Conservation (phyloP, 1,140 invertebrate genomes). For the Sipha flava region DNA sequence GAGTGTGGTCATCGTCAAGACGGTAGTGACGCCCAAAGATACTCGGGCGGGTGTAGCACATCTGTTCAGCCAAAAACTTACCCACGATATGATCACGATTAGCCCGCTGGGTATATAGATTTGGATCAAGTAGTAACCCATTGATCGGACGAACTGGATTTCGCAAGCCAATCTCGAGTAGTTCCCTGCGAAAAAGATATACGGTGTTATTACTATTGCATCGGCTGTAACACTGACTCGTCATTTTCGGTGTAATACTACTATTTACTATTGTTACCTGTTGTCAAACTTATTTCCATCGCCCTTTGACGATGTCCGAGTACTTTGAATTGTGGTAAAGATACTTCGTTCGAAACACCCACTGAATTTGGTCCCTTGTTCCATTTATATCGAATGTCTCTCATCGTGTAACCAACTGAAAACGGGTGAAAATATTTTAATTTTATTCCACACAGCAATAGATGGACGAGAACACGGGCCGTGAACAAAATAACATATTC, state of each 20-base stretch:
- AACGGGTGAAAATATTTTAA: background rate
- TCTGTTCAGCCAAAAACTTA: constrained; percentile 89
- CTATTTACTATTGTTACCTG: too few relatives aligned
- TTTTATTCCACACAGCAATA: too few relatives aligned
- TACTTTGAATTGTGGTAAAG: constrained; percentile 90
- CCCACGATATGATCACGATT: constrained; percentile 98
- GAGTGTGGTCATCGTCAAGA: constrained; percentile 96
- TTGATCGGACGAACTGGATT: constrained; percentile 94
- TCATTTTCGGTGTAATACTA: too few relatives aligned
- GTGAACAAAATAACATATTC: constrained; percentile 4
- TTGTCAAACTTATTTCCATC: constrained; percentile 84
- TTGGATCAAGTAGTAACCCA: constrained; percentile 99
- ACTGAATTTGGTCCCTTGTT: constrained; percentile 85
- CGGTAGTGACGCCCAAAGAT: constrained; percentile 91
- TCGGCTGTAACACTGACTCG: too few relatives aligned
- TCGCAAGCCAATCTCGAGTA: constrained; percentile 95
- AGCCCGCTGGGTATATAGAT: constrained; percentile 98
- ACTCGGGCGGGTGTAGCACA: constrained; percentile 95
- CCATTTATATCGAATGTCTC: constrained; percentile 93
- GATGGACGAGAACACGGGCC: too few relatives aligned
- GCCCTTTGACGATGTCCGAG: constrained; percentile 78
- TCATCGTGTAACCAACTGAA: constrained; percentile 91
- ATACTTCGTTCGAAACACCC: constrained; percentile 83
- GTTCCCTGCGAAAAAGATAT: constrained; percentile 63
- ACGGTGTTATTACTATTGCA: too few relatives aligned